Conservation (phyloP, 1,140 invertebrate species). For the Drosophila pachea region DNA sequence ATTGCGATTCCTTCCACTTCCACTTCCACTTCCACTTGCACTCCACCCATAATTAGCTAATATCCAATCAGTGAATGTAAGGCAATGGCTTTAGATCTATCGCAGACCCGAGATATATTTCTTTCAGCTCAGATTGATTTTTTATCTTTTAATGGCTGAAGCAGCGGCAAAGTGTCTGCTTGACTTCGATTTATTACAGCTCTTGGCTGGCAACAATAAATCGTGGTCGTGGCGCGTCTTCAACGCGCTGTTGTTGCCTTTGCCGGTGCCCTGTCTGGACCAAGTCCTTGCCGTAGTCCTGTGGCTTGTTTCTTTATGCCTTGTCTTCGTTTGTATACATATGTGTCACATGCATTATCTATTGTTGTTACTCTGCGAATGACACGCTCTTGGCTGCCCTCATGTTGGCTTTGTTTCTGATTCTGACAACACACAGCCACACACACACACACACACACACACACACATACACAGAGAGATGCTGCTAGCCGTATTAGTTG, state of each 20-base stretch:
- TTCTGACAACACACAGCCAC: constrained; percentile 22
- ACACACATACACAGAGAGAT: constrained; percentile 1
- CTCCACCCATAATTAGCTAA: constrained; percentile 23
- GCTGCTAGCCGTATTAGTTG: not conserved
- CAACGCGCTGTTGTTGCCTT: constrained; percentile 11
- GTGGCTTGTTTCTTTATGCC: constrained; percentile 21
- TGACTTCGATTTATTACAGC: constrained; percentile 40
- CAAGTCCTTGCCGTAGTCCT: constrained; percentile 24
- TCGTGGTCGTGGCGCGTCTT: constrained; percentile 28
- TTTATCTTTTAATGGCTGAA: constrained; percentile 33
- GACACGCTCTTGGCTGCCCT: constrained; percentile 11
- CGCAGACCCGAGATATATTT: not conserved
- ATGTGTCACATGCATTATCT: constrained; percentile 50
- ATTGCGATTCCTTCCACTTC: too few species aligned
- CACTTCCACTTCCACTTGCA: too few species aligned
- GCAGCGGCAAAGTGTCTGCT: constrained; percentile 20
- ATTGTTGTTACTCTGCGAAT: constrained; percentile 32
- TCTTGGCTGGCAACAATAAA: constrained; percentile 33
- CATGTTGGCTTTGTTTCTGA: constrained; percentile 28
- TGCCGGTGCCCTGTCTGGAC: constrained; percentile 14
- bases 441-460: not conserved
- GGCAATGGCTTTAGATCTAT: constrained; percentile 17
- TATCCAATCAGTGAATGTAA: not conserved
- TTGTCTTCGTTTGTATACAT: constrained; percentile 29
- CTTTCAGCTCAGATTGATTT: constrained; percentile 18